Evolutionary conservation across 2,797 vertebrate species (phyloP).

Genomic region (Australoheros facetus): DNA sequence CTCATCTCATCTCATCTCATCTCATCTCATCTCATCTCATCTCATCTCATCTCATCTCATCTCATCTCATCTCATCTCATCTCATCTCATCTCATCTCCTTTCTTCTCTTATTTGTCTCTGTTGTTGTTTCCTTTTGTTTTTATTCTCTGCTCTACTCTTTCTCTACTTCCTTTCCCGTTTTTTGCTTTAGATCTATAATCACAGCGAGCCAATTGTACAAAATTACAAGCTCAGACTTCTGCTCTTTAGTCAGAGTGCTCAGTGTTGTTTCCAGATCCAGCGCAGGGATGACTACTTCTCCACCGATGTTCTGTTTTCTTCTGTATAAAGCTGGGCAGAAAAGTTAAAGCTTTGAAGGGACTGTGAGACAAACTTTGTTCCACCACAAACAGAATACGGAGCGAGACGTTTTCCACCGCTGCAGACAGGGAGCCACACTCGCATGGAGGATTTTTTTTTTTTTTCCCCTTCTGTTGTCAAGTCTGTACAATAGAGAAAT

Average conservation of each 20-base stretch:
- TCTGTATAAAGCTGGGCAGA: conserved; percentile 8
- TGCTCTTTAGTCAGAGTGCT: conserved; percentile 7
- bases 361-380: conserved; percentile 44
- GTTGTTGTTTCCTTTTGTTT: background rate
- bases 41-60: no score
- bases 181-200: background rate
- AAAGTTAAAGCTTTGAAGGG: conserved; percentile 23
- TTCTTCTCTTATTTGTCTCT: background rate
- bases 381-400: conserved; percentile 40
- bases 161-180: background rate
- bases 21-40: background rate
- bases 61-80: background rate
- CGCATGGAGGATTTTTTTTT: conserved; percentile 34
- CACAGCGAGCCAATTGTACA: background rate
- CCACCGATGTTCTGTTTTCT: conserved; percentile 39
- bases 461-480: conserved; percentile 29
- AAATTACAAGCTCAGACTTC: background rate
- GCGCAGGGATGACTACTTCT: conserved; percentile 14
- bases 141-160: background rate
- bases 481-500: conserved; percentile 32
- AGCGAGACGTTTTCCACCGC: conserved; percentile 24
- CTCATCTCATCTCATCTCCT: background rate
- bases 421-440: conserved; percentile 44
- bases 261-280: conserved; percentile 15
- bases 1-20: background rate